Percentiles rank a stretch among this genome's conserved stretches.
Evolutionary conservation across 1,140 invertebrate species (phyloP).

Genomic region (Pogonus chalceus): DNA sequence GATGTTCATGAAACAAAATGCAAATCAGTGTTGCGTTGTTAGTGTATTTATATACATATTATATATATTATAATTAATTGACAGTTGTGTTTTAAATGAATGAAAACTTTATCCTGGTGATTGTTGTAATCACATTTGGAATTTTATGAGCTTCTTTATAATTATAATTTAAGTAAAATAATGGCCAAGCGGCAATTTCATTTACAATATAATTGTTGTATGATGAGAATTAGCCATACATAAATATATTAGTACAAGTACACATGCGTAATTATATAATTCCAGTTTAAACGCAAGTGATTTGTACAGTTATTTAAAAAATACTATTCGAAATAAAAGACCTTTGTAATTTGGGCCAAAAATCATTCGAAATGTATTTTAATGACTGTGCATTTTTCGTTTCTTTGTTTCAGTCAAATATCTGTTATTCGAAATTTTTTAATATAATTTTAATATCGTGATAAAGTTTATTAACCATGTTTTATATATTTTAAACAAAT

Average conservation of each 20-base stretch:
- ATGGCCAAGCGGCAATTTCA: not conserved
- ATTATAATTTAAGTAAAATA: not conserved
- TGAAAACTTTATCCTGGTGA: not conserved
- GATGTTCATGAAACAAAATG: not conserved
- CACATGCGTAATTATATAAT: too few species aligned
- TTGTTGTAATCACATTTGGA: not conserved
- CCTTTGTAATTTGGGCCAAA: too few species aligned
- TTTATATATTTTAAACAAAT: not conserved
- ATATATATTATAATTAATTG: not conserved
- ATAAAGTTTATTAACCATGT: not conserved
- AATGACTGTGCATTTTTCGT: too few species aligned
- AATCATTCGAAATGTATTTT: too few species aligned
- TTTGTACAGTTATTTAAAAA: too few species aligned
- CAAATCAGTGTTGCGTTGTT: not conserved
- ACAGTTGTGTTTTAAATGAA: not conserved
- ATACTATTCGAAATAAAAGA: too few species aligned
- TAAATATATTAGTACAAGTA: too few species aligned
- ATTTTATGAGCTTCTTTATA: not conserved
- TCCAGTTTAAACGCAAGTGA: too few species aligned
- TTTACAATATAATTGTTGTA: not conserved
- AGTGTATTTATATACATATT: not conserved
- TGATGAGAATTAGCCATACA: too few species aligned
- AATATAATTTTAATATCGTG: not conserved
- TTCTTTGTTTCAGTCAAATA: too few species aligned
- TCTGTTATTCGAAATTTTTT: too few species aligned